Evolutionary conservation across 2,113 vertebrate species (phyloP), one percentile per base, ranked within the genome.

Genomic region (Romanogobio albipinnatus): DNA sequence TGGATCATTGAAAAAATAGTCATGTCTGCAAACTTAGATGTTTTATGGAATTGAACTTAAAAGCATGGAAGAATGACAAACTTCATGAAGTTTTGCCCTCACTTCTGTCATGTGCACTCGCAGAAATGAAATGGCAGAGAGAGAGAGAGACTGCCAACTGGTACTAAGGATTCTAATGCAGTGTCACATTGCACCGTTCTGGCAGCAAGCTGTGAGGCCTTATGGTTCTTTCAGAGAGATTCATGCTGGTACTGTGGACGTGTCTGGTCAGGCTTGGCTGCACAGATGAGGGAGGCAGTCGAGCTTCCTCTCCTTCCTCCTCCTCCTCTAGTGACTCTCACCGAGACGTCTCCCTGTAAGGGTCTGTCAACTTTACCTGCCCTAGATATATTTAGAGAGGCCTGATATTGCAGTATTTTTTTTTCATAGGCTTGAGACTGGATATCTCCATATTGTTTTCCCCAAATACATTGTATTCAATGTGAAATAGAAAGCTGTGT

Each of bases 191-290:
- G 68, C 89, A 89, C 88, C 87, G 76, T 85, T 86, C 88, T 59
- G 77, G 73, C 59, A 71, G 88, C 88, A 88, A 79, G 88, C 90
- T 90, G 90, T 80, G 88, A 84, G 77, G 87, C 90, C 90, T 85
- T 91, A 88, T 89, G 88, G 88, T 84, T 77, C 78, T 53, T 86
- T 71, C 62, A 84, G 82, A 86, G 64, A 79, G 73, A 82, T 66
- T 62, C 85, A 61, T 62, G 83, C 86, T 81, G 82, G 15, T 26
- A 74, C 70, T 39, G 81, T 49, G 56, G 68, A 83, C 29, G 11
- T 36, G 29, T 74, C 83, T 85, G 77, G 82, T 80, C 85, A 86
- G 66, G 88, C 84, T 79, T 83, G 73, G 33, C 84, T 85, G 84
- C 74, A 84, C 84, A 86, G 82, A 84, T 82, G 86, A 81, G 13